Evolutionary conservation across 2,888 invertebrate genomes (phyloP).

Genomic region (Napeogenes inachia): DNA sequence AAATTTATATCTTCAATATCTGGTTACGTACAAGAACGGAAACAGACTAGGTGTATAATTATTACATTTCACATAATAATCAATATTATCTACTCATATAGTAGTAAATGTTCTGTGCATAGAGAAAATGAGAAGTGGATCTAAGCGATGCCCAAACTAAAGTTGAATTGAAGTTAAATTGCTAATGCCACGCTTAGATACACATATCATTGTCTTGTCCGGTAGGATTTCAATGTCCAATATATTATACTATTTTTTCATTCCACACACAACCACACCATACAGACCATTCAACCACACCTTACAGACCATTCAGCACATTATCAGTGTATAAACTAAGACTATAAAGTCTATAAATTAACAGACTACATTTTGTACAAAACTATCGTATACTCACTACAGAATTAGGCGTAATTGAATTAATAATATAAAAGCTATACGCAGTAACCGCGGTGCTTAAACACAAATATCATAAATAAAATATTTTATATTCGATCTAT

Average conservation of each 20-base stretch:
- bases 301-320: background rate
- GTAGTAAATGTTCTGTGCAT: no score
- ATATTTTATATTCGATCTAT: conserved; percentile 14
- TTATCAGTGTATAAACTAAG: conserved; percentile 11
- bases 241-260: background rate
- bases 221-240: background rate
- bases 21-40: no score
- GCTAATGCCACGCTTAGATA: no score
- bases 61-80: no score
- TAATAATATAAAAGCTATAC: conserved; percentile 11
- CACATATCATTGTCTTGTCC: no score
- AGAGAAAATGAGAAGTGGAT: no score
- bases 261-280: background rate
- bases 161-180: no score
- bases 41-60: no score
- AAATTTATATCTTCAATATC: no score
- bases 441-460: background rate
- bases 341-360: conserved; percentile 13
- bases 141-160: no score
- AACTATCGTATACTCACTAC: conserved; percentile 19
- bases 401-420: conserved; percentile 7
- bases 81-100: no score
- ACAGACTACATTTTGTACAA: conserved; percentile 21
- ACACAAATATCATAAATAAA: conserved; percentile 15
- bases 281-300: background rate